These are phyloP conservation scores for Lethocerus indicus DNA, from an alignment of 1,140 invertebrate genomes.

Conservation along the genomic window DNA sequence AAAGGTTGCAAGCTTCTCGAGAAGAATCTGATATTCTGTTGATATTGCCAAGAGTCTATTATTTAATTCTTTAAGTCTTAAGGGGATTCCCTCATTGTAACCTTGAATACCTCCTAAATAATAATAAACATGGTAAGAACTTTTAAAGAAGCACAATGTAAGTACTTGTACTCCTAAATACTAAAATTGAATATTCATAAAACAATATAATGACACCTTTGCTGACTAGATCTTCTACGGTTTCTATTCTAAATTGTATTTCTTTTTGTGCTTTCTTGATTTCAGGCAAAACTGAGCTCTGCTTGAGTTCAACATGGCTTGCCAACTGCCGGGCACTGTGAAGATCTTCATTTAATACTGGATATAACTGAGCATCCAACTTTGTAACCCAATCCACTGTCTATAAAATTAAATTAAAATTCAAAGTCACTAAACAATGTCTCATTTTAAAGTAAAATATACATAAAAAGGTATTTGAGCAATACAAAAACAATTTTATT, in stretches of 20 bases:
- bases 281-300: slow-evolving; percentile 37
- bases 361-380: slow-evolving; percentile 57
- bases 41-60: slow-evolving; percentile 46
- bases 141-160: too few relatives aligned
- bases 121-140: too few relatives aligned
- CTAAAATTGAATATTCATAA: neutral
- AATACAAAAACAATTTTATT: too few relatives aligned
- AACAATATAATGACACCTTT: neutral
- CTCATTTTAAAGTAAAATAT: too few relatives aligned
- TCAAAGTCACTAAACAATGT: too few relatives aligned
- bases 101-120: slow-evolving; percentile 25
- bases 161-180: neutral
- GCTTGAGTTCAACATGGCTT: slow-evolving; percentile 38
- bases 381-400: slow-evolving; percentile 57
- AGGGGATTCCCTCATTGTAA: slow-evolving; percentile 34
- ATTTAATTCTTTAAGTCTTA: slow-evolving; percentile 42
- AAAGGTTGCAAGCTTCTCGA: slow-evolving; percentile 52
- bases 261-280: slow-evolving; percentile 47
- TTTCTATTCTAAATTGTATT: slow-evolving; percentile 49
- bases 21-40: slow-evolving; percentile 51
- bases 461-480: too few relatives aligned
- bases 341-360: slow-evolving; percentile 46
- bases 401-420: slow-evolving; percentile 28
- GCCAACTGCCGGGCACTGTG: slow-evolving; percentile 36
- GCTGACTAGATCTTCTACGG: slow-evolving; percentile 30